A percentile compares a stretch with the other conserved stretches of the same genome.
Conservation (phyloP, 1,140 invertebrate species). For the Drosophila sulfurigaster region DNA sequence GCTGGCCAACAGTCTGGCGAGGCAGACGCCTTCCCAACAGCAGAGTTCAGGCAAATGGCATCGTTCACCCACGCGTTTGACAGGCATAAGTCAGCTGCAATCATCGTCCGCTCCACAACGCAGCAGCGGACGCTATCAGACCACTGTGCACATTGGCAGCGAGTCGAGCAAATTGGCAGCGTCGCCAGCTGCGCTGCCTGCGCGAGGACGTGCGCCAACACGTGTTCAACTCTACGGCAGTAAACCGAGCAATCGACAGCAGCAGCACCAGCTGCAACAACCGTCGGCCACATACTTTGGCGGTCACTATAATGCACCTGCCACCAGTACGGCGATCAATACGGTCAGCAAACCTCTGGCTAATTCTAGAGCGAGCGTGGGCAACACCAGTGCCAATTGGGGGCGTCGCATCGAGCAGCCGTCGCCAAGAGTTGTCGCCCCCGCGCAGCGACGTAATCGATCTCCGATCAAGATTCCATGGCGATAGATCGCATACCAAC, state of each 20-base stretch:
- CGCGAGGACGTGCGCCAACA: conserved; percentile 64
- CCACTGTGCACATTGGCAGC: conserved; percentile 72
- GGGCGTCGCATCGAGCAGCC: conserved; percentile 63
- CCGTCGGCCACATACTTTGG: conserved; percentile 63
- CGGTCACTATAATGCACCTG: conserved; percentile 71
- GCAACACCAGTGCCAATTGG: conserved; percentile 54
- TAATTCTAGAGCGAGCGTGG: conserved; percentile 25
- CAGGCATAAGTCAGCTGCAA: conserved; percentile 14
- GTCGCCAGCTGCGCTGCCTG: conserved; percentile 22
- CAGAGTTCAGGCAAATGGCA: conserved; percentile 38
- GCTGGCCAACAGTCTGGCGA: conserved; percentile 42
- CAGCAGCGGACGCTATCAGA: conserved; percentile 63
- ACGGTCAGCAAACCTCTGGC: conserved; percentile 21
- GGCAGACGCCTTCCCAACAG: background rate
- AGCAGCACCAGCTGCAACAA: conserved; percentile 23
- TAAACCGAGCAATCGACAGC: conserved; percentile 44
- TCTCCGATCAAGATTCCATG: conserved; percentile 83
- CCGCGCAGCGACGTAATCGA: conserved; percentile 70
- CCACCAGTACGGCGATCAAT: conserved; percentile 3
- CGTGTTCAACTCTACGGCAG: conserved; percentile 63
- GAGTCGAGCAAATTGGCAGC: conserved; percentile 48
- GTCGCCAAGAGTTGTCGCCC: conserved; percentile 45
- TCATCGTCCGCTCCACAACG: conserved; percentile 6
- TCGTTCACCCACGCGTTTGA: conserved; percentile 44
- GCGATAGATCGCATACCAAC: conserved; percentile 55